Percentiles rank a stretch among this genome's conserved stretches.
Evolutionary conservation across 2,113 vertebrate genomes (phyloP).

Genomic region (Xiphorhynchus elegans): DNA sequence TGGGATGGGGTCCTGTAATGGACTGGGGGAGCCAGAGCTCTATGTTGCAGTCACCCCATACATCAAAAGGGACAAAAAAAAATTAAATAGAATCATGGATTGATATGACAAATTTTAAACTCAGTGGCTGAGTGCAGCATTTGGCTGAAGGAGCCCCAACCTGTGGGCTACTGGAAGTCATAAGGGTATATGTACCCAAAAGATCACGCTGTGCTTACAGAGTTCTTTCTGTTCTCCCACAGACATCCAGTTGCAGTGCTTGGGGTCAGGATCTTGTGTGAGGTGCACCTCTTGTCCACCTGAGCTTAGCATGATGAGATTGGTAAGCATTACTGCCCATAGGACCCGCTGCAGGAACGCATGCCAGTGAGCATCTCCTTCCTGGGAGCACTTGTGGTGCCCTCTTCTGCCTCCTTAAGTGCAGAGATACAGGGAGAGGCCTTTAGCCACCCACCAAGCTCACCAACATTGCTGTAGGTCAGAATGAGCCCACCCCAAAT

Average conservation of each 20-base stretch:
- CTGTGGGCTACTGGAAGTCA: fast-evolving
- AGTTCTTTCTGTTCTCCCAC: not conserved
- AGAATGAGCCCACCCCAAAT: not conserved
- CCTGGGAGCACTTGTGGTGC: fast-evolving
- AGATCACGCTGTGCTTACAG: not conserved
- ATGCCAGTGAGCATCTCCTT: not conserved
- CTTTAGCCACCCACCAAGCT: not conserved
- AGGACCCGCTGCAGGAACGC: not conserved
- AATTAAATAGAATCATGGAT: not conserved
- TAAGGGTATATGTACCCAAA: not conserved
- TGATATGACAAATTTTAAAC: not conserved
- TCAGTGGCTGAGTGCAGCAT: not conserved
- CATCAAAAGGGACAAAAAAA: not conserved
- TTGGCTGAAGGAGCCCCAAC: not conserved
- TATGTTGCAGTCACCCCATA: not conserved
- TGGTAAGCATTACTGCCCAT: not conserved
- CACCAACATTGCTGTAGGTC: not conserved
- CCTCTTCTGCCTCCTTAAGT: not conserved
- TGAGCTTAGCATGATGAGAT: not conserved
- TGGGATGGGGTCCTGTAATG: not conserved
- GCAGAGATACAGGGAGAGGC: not conserved
- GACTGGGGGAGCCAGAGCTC: not conserved
- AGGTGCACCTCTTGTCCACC: not conserved
- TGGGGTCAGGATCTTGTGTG: fast-evolving
- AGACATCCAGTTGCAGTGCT: not conserved